Base-by-base conservation (phyloP, 92 coral and sea anemone genomes). In the Paramuricea clavata region DNA sequence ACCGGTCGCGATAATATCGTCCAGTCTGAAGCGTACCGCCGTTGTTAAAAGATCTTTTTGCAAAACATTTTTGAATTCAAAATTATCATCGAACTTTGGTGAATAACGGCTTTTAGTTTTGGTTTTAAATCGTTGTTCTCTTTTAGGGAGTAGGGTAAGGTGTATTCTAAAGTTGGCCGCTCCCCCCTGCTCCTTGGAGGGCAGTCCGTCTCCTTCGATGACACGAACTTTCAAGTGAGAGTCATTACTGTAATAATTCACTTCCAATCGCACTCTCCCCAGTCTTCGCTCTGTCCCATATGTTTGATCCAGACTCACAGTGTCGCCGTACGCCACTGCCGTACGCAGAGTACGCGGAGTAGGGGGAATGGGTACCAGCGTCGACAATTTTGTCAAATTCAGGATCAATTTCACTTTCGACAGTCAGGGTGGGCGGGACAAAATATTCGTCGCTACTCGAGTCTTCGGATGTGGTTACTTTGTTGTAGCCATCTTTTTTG, bases 31-130 rank as follows among this genome's bases (percentile, higher is more conserved):
- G 26, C 99, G 91, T 6, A 97, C 81, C 15, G 99, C 95, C 61
- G 89, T 80, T 86, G 93, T 85, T 70, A 88, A 93, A n/a, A 97
- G 91, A 60, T 97, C 98, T 49, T 93, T 90, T 72, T 91, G 86
- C 52, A 88, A 83, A 0, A 97, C 91, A n/a, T 98, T 90, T 78
- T 97, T 95, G 49, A 97, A 97, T 26, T 91, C 91, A 54, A 94
- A 97, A n/a, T 93, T 94, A 83, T 97, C 99, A 65, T 92, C 88
- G 83, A 94, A 97, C 31, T 75, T 90, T 16, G 99, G 98, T n/a
- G 92, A 83, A 27, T 91, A 85, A 35, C 94, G 85, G 50, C 93
- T 79, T 44, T 89, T 86, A 17, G 94, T 33, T 84, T 94, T 97
- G 69, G 94, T 97, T 82, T 94, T 97, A 62, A 94, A 93, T 26